Conservation (phyloP, 2,113 vertebrate genomes). For the Phrynosoma blainvillii region DNA sequence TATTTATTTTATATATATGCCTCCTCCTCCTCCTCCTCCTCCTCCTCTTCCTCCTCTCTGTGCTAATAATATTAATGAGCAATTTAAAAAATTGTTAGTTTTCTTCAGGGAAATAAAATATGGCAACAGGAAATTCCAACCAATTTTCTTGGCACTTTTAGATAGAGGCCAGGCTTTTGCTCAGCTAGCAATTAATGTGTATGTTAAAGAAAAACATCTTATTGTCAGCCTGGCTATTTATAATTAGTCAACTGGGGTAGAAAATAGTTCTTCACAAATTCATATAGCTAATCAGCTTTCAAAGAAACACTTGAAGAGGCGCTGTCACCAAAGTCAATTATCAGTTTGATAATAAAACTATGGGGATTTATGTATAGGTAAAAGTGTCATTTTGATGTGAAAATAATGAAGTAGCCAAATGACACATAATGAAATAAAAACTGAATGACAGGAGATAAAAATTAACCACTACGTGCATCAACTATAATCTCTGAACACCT, state of each 20-base stretch:
- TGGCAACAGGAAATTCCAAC: background rate
- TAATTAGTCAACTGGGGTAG: constrained; percentile 41
- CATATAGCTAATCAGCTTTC: constrained; percentile 26
- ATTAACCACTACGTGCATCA: background rate
- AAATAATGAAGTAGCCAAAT: constrained; percentile 4
- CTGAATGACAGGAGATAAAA: background rate
- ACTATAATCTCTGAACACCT: background rate
- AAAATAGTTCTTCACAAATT: constrained; percentile 56
- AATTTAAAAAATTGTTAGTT: fast-evolving
- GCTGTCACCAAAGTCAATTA: constrained; percentile 11
- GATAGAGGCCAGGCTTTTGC: constrained; percentile 22
- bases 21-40: background rate
- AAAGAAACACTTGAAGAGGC: constrained; percentile 41
- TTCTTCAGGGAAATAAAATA: background rate
- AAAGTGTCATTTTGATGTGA: background rate
- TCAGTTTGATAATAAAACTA: constrained; percentile 26
- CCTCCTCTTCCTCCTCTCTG: background rate
- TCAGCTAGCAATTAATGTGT: background rate
- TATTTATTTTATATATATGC: background rate
- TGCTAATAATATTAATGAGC: background rate
- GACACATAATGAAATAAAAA: background rate
- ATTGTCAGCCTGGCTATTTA: background rate
- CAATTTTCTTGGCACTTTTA: background rate
- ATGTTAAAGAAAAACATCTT: background rate
- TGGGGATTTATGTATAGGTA: background rate